Conservation (phyloP, 1,140 invertebrate species). For the Trypoxylus dichotomus region DNA sequence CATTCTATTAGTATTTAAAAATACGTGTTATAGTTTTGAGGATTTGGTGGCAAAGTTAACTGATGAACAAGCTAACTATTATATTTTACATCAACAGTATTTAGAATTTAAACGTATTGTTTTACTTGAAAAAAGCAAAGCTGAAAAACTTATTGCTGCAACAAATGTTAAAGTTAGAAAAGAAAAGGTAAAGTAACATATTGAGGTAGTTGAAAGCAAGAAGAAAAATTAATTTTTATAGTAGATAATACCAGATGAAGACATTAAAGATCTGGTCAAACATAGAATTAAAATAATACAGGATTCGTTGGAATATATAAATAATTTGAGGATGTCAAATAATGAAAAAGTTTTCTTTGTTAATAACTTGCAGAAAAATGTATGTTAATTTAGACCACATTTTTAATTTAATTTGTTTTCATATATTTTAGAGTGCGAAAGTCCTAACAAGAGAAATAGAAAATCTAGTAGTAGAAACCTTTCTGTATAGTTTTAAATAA, state of each 20-base stretch:
- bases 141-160: not conserved
- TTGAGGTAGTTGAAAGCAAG: too few relatives aligned
- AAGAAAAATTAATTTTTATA: too few relatives aligned
- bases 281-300: not conserved
- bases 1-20: not conserved
- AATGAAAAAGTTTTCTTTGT: not conserved
- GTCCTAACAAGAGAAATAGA: not conserved
- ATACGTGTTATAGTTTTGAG: not conserved
- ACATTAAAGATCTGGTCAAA: not conserved
- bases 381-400: too few relatives aligned
- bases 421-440: not conserved
- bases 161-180: too few relatives aligned
- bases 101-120: not conserved
- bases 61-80: not conserved
- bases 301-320: not conserved
- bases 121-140: not conserved
- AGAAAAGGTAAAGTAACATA: too few relatives aligned
- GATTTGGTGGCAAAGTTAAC: not conserved
- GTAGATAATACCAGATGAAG: too few relatives aligned
- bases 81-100: not conserved
- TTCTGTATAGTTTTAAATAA: not conserved
- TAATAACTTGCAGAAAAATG: too few relatives aligned
- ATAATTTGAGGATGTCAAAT: not conserved
- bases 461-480: not conserved
- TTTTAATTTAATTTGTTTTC: not conserved